Percentiles rank a stretch among this genome's conserved stretches.
phyloP scores from a whole-genome alignment of 2,113 vertebrate genomes.

The Hyla sarda region DNA sequence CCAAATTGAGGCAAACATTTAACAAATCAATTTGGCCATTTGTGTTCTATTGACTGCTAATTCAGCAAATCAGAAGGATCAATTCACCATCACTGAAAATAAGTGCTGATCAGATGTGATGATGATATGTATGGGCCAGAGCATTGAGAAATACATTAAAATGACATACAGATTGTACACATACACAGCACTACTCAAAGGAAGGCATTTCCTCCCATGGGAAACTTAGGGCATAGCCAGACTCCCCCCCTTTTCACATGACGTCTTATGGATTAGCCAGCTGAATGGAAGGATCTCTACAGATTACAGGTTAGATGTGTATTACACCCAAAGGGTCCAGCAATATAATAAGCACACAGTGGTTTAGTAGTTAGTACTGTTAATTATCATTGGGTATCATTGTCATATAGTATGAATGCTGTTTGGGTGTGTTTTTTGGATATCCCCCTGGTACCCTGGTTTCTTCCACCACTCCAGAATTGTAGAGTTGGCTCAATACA shows the following conservation, averaged over 20 bases:
- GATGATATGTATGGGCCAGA: not conserved
- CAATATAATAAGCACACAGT: not conserved
- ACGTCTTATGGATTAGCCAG: no score
- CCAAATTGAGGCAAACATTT: not conserved
- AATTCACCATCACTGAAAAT: constrained; percentile 10
- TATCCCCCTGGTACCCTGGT: not conserved
- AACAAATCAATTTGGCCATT: not conserved
- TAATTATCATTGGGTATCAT: not conserved
- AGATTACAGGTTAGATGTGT: no score
- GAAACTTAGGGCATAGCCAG: not conserved
- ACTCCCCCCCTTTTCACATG: no score
- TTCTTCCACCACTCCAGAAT: not conserved
- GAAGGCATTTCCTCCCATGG: not conserved
- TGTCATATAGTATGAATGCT: no score
- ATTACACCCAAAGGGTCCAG: not conserved
- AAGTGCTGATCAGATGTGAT: constrained; percentile 6
- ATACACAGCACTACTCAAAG: no score
- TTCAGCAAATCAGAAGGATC: not conserved
- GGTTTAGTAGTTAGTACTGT: not conserved
- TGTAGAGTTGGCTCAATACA: not conserved
- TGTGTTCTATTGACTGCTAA: not conserved
- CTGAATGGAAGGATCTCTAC: no score
- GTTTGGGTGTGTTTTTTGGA: not conserved
- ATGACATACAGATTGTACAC: not conserved
- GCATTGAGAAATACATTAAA: not conserved